phyloP scores from a whole-genome alignment of 2,113 vertebrate species.

The Cebus imitator region DNA sequence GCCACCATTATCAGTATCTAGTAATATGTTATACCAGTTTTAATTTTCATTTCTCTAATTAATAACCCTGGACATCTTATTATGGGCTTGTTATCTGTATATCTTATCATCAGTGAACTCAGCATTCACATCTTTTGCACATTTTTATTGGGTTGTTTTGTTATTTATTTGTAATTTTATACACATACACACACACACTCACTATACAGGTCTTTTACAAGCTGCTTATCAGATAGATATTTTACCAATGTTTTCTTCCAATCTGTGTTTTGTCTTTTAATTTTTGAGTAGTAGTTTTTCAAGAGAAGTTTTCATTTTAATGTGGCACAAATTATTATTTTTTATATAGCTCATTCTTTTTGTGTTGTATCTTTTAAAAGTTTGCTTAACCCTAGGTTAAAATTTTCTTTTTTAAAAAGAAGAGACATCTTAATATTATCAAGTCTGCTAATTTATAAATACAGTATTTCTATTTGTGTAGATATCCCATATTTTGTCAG shows the following conservation, averaged over 20 bases:
- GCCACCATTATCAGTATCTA: neutral
- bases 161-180: neutral
- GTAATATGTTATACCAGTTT: neutral
- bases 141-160: neutral
- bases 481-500: neutral
- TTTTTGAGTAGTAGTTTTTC: neutral
- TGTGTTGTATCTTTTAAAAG: neutral
- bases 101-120: neutral
- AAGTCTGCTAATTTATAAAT: neutral
- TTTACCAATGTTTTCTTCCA: neutral
- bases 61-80: neutral
- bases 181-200: neutral
- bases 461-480: neutral
- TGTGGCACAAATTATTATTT: neutral
- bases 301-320: neutral
- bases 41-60: neutral
- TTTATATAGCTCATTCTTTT: neutral
- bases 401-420: neutral
- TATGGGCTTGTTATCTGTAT: neutral
- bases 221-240: neutral
- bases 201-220: neutral
- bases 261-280: neutral
- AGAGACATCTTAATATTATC: neutral
- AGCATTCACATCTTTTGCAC: neutral
- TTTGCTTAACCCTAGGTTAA: neutral